These are phyloP conservation scores for Tetrao urogallus DNA, from an alignment of 2,113 vertebrate species.

Conservation along the genomic window DNA sequence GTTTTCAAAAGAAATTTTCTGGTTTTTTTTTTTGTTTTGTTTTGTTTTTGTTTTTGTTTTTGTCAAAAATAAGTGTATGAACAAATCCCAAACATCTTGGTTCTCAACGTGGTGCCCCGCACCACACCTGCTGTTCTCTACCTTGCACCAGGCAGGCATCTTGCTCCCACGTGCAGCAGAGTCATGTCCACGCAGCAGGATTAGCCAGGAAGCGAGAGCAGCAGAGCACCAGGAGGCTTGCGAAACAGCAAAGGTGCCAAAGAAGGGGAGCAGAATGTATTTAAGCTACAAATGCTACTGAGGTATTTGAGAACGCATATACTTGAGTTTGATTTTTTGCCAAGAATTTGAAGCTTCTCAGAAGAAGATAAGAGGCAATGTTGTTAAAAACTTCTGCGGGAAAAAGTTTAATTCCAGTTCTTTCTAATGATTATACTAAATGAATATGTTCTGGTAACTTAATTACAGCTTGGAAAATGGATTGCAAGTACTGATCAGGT, in stretches of 20 bases:
- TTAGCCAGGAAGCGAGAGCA: background rate
- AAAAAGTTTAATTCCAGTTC: slow-evolving; percentile 17
- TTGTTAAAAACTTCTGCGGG: background rate
- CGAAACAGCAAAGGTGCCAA: background rate
- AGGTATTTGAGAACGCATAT: background rate
- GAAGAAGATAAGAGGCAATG: background rate
- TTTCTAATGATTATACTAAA: slow-evolving; percentile 20
- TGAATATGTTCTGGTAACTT: slow-evolving; percentile 8
- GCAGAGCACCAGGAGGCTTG: background rate
- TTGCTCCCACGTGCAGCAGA: background rate
- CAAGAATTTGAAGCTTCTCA: background rate
- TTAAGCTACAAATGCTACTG: background rate
- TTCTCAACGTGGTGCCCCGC: background rate
- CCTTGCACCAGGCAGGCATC: background rate
- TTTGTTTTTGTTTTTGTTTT: background rate
- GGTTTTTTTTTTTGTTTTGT: background rate
- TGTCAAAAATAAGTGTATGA: background rate
- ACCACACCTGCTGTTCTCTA: background rate
- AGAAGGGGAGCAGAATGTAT: background rate
- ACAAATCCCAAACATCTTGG: background rate
- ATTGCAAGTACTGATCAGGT: background rate
- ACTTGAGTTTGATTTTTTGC: background rate
- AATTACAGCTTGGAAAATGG: slow-evolving; percentile 44
- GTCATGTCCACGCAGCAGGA: background rate
- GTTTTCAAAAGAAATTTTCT: slow-evolving; percentile 2